Conservation (phyloP, 1,140 invertebrate genomes). For the Schlechtendalia chinensis region DNA sequence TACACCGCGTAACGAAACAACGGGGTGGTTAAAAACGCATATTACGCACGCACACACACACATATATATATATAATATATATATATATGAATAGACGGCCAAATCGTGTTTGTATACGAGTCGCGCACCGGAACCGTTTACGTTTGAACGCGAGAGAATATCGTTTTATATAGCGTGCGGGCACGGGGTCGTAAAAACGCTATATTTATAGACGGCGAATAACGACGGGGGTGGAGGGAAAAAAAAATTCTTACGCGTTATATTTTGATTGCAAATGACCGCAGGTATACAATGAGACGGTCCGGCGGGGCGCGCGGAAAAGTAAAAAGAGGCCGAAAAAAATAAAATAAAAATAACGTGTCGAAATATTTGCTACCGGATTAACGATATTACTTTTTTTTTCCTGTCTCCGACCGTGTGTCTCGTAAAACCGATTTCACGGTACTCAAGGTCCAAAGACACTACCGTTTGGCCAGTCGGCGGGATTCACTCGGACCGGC, state of each 20-base stretch:
- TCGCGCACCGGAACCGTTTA: conserved; percentile 18
- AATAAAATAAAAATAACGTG: conserved; percentile 13
- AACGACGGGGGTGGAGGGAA: no score
- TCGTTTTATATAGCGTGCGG: no score
- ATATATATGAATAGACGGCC: no score
- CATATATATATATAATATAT: not conserved
- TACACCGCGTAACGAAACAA: not conserved
- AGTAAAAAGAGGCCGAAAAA: not conserved
- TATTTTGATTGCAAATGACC: conserved; percentile 32
- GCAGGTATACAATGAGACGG: conserved; percentile 7
- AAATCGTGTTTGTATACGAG: no score
- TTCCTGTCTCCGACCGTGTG: no score
- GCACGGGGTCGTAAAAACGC: not conserved
- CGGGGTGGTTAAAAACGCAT: not conserved
- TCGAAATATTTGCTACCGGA: conserved; percentile 48
- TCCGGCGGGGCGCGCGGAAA: not conserved
- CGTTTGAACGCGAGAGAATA: not conserved
- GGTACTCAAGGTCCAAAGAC: conserved; percentile 20
- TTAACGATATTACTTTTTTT: not conserved
- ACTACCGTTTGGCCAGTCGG: conserved; percentile 22
- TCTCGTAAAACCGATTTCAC: conserved; percentile 35
- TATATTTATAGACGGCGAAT: no score
- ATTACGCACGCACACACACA: not conserved
- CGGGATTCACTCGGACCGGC: no score
- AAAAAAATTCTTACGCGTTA: not conserved